A percentile compares a stretch with the other conserved stretches of the same genome.
Conservation (phyloP, 2,888 invertebrate species). For the Dastarcus helophoroides region DNA sequence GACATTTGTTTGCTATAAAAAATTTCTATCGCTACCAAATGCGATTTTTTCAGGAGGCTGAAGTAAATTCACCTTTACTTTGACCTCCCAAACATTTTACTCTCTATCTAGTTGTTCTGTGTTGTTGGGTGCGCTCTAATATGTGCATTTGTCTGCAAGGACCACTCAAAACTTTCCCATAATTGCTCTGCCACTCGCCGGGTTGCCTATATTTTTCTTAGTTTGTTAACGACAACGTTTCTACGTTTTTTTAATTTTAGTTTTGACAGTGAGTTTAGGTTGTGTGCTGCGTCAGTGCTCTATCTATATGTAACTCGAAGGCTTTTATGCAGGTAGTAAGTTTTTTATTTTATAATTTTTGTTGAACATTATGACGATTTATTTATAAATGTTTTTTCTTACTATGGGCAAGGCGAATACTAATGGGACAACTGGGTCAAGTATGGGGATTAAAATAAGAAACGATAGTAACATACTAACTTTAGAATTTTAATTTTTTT, state of each 20-base stretch:
- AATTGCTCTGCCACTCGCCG: constrained; percentile 38
- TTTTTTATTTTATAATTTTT: constrained; percentile 21
- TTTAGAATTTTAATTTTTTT: too few species aligned
- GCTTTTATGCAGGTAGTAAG: constrained; percentile 14
- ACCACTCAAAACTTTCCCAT: constrained; percentile 66
- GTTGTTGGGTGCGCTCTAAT: constrained; percentile 39
- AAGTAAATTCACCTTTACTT: constrained; percentile 13
- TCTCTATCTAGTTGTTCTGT: constrained; percentile 31
- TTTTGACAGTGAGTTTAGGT: constrained; percentile 8
- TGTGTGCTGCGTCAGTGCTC: constrained; percentile 1
- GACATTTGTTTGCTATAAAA: too few species aligned
- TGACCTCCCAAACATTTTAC: too few species aligned
- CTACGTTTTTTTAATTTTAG: constrained; percentile 11
- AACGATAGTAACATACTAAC: too few species aligned
- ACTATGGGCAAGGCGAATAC: too few species aligned
- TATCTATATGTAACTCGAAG: constrained; percentile 11
- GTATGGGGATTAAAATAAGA: too few species aligned
- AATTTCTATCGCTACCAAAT: background rate
- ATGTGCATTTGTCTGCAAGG: constrained; percentile 54
- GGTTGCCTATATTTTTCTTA: constrained; percentile 21
- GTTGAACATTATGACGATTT: too few species aligned
- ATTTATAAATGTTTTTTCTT: too few species aligned
- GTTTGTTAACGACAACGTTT: constrained; percentile 12
- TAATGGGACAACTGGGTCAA: too few species aligned
- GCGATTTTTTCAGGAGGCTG: constrained; percentile 3